These are phyloP conservation scores for Eurypyga helias DNA, from an alignment of 2,113 vertebrate genomes.

Conservation along the genomic window DNA sequence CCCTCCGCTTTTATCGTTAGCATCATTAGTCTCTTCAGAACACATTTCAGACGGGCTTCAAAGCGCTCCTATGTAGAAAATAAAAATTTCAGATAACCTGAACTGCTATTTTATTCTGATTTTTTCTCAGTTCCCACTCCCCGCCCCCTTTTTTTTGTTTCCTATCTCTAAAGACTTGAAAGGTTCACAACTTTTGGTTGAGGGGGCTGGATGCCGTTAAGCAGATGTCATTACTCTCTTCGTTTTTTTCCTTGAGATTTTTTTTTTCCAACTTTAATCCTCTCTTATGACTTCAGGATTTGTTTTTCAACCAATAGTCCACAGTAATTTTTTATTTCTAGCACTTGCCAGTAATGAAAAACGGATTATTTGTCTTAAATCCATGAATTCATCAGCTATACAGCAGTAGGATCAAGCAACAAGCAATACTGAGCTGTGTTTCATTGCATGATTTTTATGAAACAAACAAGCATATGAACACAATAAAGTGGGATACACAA, in stretches of 20 bases:
- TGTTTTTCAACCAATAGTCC: conserved; percentile 12
- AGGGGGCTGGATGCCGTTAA: neutral
- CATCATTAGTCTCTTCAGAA: neutral
- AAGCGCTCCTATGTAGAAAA: neutral
- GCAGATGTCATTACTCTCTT: conserved; percentile 7
- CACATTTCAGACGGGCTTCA: neutral
- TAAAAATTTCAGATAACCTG: neutral
- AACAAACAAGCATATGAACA: neutral
- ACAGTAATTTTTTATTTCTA: conserved; percentile 49
- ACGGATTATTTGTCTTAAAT: conserved; percentile 60
- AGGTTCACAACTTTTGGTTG: neutral
- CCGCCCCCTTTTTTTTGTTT: neutral
- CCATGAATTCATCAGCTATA: conserved; percentile 43
- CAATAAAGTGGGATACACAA: neutral
- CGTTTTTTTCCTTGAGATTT: neutral
- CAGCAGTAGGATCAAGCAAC: neutral
- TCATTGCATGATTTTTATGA: neutral
- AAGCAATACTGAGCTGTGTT: neutral
- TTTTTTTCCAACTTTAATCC: conserved; percentile 38
- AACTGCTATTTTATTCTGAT: neutral
- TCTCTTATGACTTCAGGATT: conserved; percentile 38
- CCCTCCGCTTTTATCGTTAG: neutral
- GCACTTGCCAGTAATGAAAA: conserved; percentile 45
- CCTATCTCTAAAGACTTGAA: neutral
- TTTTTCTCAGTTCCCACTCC: neutral